Evolutionary conservation across 2,113 vertebrate species (phyloP).

Genomic region (Jacana jacana): DNA sequence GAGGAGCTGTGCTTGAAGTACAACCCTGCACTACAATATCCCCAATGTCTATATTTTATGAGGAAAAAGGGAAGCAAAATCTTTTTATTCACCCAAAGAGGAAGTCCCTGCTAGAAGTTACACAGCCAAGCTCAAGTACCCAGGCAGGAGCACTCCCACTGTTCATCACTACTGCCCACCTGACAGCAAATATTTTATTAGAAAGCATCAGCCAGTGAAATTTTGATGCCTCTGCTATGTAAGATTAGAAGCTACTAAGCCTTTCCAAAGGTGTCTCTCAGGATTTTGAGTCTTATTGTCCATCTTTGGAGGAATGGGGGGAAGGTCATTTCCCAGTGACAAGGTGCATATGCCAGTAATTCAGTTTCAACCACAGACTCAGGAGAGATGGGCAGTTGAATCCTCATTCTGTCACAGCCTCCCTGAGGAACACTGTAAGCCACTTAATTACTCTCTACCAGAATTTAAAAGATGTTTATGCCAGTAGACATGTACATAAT

Average conservation of each 20-base stretch:
- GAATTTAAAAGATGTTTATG: neutral
- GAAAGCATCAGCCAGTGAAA: neutral
- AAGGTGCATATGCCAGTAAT: neutral
- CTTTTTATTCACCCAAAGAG: neutral
- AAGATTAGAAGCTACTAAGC: neutral
- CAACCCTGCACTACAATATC: neutral
- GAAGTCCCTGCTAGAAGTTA: neutral
- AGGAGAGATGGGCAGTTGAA: neutral
- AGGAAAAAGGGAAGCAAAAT: neutral
- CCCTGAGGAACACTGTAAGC: neutral
- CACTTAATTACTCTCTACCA: neutral
- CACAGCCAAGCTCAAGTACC: neutral
- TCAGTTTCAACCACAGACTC: neutral
- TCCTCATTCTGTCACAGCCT: neutral
- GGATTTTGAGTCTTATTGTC: neutral
- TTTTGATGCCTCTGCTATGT: neutral
- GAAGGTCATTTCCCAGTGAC: neutral
- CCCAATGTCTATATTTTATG: neutral
- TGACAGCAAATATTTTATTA: neutral
- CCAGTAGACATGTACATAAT: neutral
- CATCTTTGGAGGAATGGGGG: neutral
- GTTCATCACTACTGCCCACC: neutral
- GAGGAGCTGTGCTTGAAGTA: neutral
- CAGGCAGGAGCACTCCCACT: neutral
- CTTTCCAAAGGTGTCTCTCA: neutral